Percentiles rank a stretch among this genome's conserved stretches.
Conservation (phyloP, 2,113 vertebrate species). For the Empidonax alnorum region DNA sequence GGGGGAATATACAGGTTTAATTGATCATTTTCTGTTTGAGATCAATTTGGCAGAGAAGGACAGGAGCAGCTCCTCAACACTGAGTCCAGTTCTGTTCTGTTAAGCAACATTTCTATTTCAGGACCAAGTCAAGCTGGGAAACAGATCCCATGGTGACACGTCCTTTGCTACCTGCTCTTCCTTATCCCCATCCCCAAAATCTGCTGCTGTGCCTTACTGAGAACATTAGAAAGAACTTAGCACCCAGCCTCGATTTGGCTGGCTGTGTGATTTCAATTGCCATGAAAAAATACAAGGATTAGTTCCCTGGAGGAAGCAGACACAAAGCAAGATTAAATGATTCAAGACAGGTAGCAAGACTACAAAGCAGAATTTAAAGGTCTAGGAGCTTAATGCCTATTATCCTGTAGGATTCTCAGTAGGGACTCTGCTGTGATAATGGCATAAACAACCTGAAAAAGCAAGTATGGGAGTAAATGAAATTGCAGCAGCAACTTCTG, state of each 20-base stretch:
- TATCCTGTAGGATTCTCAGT: neutral
- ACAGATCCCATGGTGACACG: neutral
- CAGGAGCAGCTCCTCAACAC: neutral
- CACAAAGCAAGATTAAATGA: neutral
- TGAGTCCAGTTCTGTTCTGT: neutral
- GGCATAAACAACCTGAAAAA: neutral
- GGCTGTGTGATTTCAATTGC: neutral
- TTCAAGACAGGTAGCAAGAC: neutral
- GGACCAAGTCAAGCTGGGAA: neutral
- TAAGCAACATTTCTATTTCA: neutral
- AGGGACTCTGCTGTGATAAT: neutral
- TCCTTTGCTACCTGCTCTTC: neutral
- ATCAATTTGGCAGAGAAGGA: neutral
- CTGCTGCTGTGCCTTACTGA: neutral
- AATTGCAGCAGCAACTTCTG: neutral
- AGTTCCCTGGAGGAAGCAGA: neutral
- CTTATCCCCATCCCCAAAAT: neutral
- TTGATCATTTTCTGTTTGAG: neutral
- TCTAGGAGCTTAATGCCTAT: neutral
- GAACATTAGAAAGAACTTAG: neutral
- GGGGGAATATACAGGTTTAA: neutral
- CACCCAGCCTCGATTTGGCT: neutral
- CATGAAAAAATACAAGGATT: neutral
- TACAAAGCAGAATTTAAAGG: neutral
- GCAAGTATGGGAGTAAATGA: neutral